Evolutionary conservation across 2,888 invertebrate genomes (phyloP).

Genomic region (Agriopis marginaria): DNA sequence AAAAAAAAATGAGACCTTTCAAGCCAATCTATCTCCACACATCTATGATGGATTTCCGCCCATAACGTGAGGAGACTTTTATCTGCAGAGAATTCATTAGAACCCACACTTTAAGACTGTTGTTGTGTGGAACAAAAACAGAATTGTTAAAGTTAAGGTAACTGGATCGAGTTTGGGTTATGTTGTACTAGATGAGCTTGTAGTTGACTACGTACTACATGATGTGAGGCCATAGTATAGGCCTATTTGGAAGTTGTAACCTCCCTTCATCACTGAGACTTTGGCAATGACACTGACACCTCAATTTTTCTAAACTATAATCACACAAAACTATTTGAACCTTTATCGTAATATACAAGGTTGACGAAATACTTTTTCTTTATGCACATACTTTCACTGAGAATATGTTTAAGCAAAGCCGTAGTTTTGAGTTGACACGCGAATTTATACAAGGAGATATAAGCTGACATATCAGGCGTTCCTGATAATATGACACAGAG

Average conservation of each 20-base stretch:
- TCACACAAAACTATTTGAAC: slow-evolving; percentile 11
- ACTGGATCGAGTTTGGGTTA: background rate
- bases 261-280: background rate
- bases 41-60: no score
- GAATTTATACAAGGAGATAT: slow-evolving; percentile 53
- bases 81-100: no score
- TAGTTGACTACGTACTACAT: slow-evolving; percentile 7
- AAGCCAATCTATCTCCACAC: no score
- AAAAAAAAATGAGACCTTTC: no score
- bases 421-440: slow-evolving; percentile 48
- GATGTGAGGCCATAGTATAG: slow-evolving; percentile 5
- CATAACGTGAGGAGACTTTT: no score
- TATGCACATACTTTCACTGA: slow-evolving; percentile 48
- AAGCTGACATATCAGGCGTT: slow-evolving; percentile 55
- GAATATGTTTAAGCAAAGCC: slow-evolving; percentile 35
- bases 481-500: slow-evolving; percentile 1
- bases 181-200: background rate
- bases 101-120: no score
- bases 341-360: slow-evolving; percentile 21
- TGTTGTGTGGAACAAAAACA: no score
- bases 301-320: background rate
- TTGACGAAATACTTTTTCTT: slow-evolving; percentile 25
- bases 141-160: no score
- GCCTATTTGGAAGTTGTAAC: slow-evolving; percentile 6
- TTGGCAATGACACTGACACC: no score